Base-by-base conservation (phyloP, 2,888 invertebrate species). In the Xestia xanthographa region DNA sequence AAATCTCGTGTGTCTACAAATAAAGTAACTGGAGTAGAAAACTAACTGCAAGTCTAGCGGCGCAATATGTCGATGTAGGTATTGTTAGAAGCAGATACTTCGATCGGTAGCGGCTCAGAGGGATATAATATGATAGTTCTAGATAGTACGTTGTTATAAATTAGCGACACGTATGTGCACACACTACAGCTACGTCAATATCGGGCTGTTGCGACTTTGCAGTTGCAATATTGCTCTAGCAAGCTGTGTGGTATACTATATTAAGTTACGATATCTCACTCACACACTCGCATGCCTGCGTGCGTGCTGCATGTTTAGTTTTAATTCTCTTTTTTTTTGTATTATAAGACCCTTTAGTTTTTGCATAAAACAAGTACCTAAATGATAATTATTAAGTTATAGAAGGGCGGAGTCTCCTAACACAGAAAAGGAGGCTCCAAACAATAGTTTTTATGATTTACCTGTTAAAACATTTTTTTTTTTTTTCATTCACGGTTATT, bases 171-270 rank as follows among this genome's bases (percentile, higher is more conserved):
- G 0, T 53, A 41, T 12, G 12, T 45, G n/a, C 26, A 3, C 0
- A 17, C 20, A 20, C 29, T 34, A 38, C 14, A 26, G 26, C 56
- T 56, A 58, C 45, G 56, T 63, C 56, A 53, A 63, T 34, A 66
- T 48, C 29, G 22, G n/a, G n/a, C 38, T 63, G 14, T 45, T 66
- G 34, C 4, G 14, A 84, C 20, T 66, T 67, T 38, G 41, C 69
- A 43, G 62, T 66, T 71, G 66, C 72, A 85, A 66, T 74, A 70
- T 60, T n/a, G 58, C 20, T n/a, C n/a, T n/a, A n/a, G n/a, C n/a
- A n/a, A n/a, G n/a, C n/a, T n/a, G n/a, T n/a, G n/a, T n/a, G n/a
- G n/a, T n/a, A n/a, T n/a, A n/a, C n/a, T n/a, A n/a, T n/a, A 56
- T 26, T 56, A 26, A 38, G 14, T 74, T 56, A 17, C 9, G 20